These are phyloP conservation scores for Micrastur ruficollis DNA, from an alignment of 2,797 vertebrate genomes.

Conservation along the genomic window DNA sequence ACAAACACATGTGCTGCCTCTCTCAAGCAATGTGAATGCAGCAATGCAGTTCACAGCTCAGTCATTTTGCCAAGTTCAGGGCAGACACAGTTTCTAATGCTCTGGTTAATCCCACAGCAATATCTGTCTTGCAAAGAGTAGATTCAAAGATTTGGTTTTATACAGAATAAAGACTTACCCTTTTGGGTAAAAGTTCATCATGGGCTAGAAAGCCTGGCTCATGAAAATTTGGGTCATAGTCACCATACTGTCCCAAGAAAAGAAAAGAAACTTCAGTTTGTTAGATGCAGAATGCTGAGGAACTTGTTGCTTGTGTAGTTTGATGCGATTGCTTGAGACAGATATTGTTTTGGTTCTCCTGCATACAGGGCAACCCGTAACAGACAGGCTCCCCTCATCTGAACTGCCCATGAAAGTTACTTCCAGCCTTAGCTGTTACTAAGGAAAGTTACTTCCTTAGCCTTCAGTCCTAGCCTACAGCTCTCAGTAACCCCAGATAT, in stretches of 20 bases:
- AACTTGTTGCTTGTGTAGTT: neutral
- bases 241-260: constrained; percentile 82
- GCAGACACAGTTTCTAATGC: neutral
- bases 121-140: neutral
- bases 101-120: neutral
- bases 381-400: neutral
- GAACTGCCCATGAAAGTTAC: neutral
- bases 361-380: neutral
- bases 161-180: constrained; percentile 74
- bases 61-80: neutral
- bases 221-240: constrained; percentile 90
- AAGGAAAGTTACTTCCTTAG: neutral
- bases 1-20: neutral
- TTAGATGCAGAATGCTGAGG: neutral
- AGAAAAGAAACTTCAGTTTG: neutral
- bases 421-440: no score
- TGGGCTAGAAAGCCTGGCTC: constrained; percentile 89
- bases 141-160: neutral
- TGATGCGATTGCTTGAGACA: neutral
- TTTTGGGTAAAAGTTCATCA: constrained; percentile 90
- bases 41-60: neutral
- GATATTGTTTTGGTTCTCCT: neutral
- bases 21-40: neutral
- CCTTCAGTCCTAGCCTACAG: neutral
- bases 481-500: neutral